phyloP scores from a whole-genome alignment of 2,113 vertebrate species.

The Panurus biarmicus region DNA sequence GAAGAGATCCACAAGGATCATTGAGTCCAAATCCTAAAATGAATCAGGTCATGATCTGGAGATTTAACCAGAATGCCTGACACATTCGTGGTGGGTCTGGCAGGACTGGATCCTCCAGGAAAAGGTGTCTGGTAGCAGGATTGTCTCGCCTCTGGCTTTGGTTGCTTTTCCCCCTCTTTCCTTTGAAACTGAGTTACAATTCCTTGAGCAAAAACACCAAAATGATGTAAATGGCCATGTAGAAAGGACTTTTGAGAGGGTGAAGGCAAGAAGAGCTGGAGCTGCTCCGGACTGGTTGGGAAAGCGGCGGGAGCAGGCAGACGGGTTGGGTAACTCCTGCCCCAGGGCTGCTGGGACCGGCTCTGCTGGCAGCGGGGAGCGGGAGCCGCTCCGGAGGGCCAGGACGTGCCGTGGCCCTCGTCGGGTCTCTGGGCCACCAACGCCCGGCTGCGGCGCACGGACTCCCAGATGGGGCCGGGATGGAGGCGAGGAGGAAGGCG shows the following conservation, averaged over 20 bases:
- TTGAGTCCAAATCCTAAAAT: neutral
- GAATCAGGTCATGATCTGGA: neutral
- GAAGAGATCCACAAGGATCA: neutral
- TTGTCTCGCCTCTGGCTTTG: neutral
- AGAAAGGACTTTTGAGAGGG: neutral
- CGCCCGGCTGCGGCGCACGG: neutral
- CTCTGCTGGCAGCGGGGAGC: neutral
- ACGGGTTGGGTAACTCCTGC: slow-evolving; percentile 34
- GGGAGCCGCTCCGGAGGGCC: neutral
- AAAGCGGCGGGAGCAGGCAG: slow-evolving; percentile 14
- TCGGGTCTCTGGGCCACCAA: neutral
- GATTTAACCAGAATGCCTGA: neutral
- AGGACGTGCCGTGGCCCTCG: slow-evolving; percentile 15
- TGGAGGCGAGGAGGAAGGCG: neutral
- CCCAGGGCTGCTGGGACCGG: slow-evolving; percentile 21
- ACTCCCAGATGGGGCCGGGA: neutral
- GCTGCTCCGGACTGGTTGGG: neutral
- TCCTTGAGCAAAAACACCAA: neutral
- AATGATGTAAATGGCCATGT: neutral
- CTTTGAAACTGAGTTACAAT: neutral
- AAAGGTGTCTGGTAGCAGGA: neutral
- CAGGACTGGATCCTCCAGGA: neutral
- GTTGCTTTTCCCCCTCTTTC: neutral
- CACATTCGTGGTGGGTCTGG: rapidly evolving
- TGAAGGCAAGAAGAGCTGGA: neutral